Base-by-base conservation (phyloP, 2,113 vertebrate species). In the Elaphurus davidianus region DNA sequence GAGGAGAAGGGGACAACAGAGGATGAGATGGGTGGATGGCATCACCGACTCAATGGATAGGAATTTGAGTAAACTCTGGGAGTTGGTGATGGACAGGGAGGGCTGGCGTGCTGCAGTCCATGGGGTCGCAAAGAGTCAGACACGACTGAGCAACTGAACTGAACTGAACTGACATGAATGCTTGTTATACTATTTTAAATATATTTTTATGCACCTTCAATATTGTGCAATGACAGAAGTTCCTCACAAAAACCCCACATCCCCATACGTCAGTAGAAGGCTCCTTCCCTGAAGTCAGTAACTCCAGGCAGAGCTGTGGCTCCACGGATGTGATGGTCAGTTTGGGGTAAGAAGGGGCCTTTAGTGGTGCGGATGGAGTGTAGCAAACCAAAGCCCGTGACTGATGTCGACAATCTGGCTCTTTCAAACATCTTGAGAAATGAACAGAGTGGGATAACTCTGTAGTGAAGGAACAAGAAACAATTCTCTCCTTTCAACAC, bases 71-170 rank as follows among this genome's bases (percentile, higher is more conserved):
- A 10, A n/a, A n/a, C 7, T 67, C 16, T 5, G 33, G 64, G 64
- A n/a, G 33, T 5, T 67, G 64, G 16, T 2, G 2, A 67, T 19
- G 33, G 33, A 19, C 33, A 67, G 64, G 33, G 16, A 67, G 16
- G 16, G 16, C 64, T 67, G 33, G 64, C 0, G 0, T 67, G 16
- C 16, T 67, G 16, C 33, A n/a, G 7, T n/a, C 16, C 33, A 19
- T 19, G 64, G 64, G 33, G 8, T 10, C 0, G 7, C 33, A n/a
- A 64, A n/a, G 64, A 67, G 64, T 10, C 2, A 2, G 33, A 67
- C 64, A 67, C 0, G 4, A 67, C 62, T 67, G 33, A 67, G 62
- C 2, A 16, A 64, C 62, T 64, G 33, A n/a, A 67, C 33, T 64
- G 62, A 33, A 33, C 62, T n/a, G 7, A 67, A n/a, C 33, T 67